Evolutionary conservation across 2,113 vertebrate species (phyloP), one percentile per base, ranked within the genome.

Genomic region (Sorex araneus): DNA sequence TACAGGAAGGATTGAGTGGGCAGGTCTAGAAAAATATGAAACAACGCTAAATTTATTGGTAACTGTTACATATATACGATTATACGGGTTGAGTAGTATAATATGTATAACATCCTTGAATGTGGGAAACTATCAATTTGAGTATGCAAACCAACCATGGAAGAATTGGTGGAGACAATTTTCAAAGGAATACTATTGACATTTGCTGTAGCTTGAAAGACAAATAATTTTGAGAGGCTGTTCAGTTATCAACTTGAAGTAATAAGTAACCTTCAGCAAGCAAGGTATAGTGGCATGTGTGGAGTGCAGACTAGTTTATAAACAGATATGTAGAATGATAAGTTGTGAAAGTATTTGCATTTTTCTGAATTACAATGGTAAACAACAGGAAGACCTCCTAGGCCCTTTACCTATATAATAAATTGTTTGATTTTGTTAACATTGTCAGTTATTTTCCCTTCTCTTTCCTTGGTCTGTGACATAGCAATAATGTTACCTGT

Each of bases 281-380:
- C 0, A 32, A 21, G 7, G 4, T 54, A n/a, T 3, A 21, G 0
- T 57, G 4, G 7, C 32, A 32, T 32, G 8, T 57, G 27, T 30
- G 23, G 8, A n/a, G 67, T 54, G 71, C 34, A 75, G 19, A 66
- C 10, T 32, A 71, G 21, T 32, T 84, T 70, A 66, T 76, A 32
- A 90, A 70, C 6, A 16, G 0, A 47, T 3, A 11, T 54, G 2
- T n/a, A 73, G 40, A 86, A 74, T 19, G 16, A 2, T 30, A 4
- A 34, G 6, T 73, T 82, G 3, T 1, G 81, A 36, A 9, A 57
- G 43, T 10, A 6, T 27, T 4, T 12, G 0, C 9, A 11, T 34
- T 25, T 84, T 84, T 64, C 3, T 85, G 77, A 77, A 36, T 6
- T 76, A 2, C 57, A 66, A 79, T 18, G 4, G 0, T 34, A 74